Evolutionary conservation across 1,140 invertebrate species (phyloP).

Genomic region (Elysia chlorotica): DNA sequence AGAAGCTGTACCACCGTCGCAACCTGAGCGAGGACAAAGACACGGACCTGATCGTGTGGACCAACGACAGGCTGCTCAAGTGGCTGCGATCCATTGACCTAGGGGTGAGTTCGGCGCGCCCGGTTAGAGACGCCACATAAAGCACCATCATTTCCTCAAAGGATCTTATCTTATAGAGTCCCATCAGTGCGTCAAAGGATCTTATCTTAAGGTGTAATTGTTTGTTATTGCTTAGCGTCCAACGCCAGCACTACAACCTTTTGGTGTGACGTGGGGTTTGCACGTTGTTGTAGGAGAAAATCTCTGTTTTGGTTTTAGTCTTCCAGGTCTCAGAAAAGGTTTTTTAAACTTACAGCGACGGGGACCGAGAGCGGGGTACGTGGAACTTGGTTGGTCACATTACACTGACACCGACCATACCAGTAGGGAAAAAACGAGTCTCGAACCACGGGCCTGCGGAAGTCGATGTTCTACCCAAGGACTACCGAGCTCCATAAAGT

Average conservation of each 20-base stretch:
- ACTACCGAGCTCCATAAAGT: too few relatives aligned
- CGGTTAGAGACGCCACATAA: neutral
- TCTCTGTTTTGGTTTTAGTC: too few relatives aligned
- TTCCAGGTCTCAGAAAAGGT: too few relatives aligned
- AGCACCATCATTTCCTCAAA: neutral
- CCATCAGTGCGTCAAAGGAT: neutral
- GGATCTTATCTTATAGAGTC: neutral
- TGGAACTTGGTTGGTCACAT: neutral
- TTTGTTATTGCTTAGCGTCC: neutral
- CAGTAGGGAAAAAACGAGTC: too few relatives aligned
- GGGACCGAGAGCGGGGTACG: too few relatives aligned
- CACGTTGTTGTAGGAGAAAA: neutral
- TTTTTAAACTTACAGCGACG: too few relatives aligned
- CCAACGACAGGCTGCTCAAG: conserved; percentile 88
- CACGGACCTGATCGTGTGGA: conserved; percentile 92
- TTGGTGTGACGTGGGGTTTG: neutral
- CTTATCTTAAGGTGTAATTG: neutral
- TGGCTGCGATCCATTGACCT: conserved; percentile 93
- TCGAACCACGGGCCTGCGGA: too few relatives aligned
- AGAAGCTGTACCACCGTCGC: conserved; percentile 85
- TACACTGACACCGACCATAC: neutral
- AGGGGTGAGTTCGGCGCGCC: conserved; percentile 65
- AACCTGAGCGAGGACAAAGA: conserved; percentile 86
- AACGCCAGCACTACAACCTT: neutral
- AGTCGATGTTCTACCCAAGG: too few relatives aligned